Evolutionary conservation across 1,140 invertebrate species (phyloP).

Genomic region (Aphaenogaster ashmeadi): DNA sequence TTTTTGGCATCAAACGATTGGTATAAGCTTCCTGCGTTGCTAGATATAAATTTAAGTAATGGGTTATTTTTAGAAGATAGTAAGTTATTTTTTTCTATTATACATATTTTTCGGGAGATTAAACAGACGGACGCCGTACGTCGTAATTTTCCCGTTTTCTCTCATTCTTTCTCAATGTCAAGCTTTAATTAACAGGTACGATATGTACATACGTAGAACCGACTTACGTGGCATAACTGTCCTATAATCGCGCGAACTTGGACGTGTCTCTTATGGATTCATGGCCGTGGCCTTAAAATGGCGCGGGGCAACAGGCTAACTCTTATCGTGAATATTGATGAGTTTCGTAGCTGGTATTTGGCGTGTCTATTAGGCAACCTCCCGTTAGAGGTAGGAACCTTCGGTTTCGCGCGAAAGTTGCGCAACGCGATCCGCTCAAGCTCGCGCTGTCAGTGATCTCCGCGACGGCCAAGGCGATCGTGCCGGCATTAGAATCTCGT

Average conservation of each 20-base stretch:
- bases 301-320: not conserved
- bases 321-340: slow-evolving; percentile 44
- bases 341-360: slow-evolving; percentile 31
- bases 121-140: not conserved
- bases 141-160: not conserved
- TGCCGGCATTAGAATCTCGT: slow-evolving; percentile 61
- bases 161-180: not conserved
- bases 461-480: slow-evolving; percentile 72
- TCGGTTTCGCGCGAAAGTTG: slow-evolving; percentile 70
- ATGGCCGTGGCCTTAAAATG: slow-evolving; percentile 48
- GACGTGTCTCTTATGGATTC: slow-evolving; percentile 21
- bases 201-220: not conserved
- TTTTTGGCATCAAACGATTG: not conserved
- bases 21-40: not conserved
- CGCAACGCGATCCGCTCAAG: slow-evolving; percentile 55
- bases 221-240: not conserved
- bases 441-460: slow-evolving; percentile 59
- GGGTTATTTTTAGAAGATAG: too few relatives aligned
- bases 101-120: not conserved
- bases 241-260: slow-evolving; percentile 16
- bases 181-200: not conserved
- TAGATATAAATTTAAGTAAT: too few relatives aligned
- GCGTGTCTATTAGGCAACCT: slow-evolving; percentile 21
- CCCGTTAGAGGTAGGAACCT: slow-evolving; percentile 66
- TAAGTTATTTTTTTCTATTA: too few relatives aligned